Conservation (phyloP, 1,140 invertebrate species). For the Epicauta chinensis region DNA sequence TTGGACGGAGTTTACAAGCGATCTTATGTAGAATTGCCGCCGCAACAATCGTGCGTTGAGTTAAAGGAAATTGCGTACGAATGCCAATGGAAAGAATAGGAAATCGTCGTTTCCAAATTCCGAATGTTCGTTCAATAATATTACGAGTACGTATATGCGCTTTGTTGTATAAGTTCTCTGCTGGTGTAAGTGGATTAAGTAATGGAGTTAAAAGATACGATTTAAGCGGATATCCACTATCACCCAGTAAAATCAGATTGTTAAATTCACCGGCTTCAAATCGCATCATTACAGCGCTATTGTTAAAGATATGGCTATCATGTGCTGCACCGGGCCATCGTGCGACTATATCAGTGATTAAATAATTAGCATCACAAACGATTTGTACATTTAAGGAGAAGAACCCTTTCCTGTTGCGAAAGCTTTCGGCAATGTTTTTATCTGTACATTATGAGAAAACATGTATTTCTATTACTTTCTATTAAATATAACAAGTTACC, state of each 20-base stretch:
- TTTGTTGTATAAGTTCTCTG: conserved; percentile 25
- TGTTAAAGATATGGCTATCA: conserved; percentile 35
- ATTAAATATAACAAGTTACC: not conserved
- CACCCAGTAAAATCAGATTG: conserved; percentile 10
- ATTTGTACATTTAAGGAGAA: conserved; percentile 43
- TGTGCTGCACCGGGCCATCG: conserved; percentile 41
- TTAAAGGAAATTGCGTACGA: conserved; percentile 29
- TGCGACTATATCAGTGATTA: conserved; percentile 40
- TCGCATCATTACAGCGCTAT: not conserved
- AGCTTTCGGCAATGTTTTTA: conserved; percentile 40
- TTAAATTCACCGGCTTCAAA: conserved; percentile 8
- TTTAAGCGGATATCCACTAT: conserved; percentile 14
- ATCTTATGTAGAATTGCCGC: conserved; percentile 42
- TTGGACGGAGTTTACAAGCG: conserved; percentile 22
- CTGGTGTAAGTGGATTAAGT: conserved; percentile 1
- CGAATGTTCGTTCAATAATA: too few species aligned
- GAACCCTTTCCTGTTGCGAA: conserved; percentile 42
- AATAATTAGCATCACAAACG: conserved; percentile 35
- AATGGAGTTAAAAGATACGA: conserved; percentile 11
- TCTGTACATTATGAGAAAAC: conserved; percentile 17
- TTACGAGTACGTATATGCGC: conserved; percentile 37
- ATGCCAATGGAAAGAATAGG: too few species aligned
- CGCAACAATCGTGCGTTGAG: conserved; percentile 35
- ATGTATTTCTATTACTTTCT: not conserved
- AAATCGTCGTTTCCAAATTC: too few species aligned